Base-by-base conservation (phyloP, 2,888 invertebrate genomes). In the Syrista parreyssii region DNA sequence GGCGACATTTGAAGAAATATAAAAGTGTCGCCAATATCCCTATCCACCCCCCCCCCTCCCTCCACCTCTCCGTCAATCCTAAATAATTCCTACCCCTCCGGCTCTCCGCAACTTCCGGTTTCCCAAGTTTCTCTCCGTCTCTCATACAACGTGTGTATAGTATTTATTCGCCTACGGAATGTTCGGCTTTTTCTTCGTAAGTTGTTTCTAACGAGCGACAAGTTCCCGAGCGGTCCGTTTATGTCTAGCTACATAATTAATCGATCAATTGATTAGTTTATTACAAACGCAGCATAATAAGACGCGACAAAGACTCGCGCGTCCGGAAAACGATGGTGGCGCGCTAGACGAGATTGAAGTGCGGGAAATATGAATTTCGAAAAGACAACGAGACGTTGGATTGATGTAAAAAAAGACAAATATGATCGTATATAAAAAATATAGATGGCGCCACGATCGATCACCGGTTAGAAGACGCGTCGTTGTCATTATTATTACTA, bases 91-190 rank as follows among this genome's bases (percentile, higher is more conserved):
- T 33, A 77, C 77, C 36, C 35, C 72, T 74, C n/a, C 69, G 34
- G 40, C 73, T 75, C 73, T 82, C 78, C 73, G n/a, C 74, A 55
- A 36, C 73, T 77, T 74, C 69, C 23, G 78, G 34, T 77, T 78
- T 80, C 79, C 79, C 35, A 79, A 78, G 36, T 78, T 75, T 76
- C 68, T 76, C 35, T 74, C 76, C 75, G 77, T 68, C 68, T 78
- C 79, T 79, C 33, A 34, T 36, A 73, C 68, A 79, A 73, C 80
- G 76, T 78, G 80, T 89, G 86, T 87, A 90, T 86, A 90, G 86
- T 89, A 90, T 90, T 90, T 90, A 90, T 90, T 89, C 81, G 85
- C 83, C 84, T 85, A 85, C 79, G 82, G 80, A 79, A 73, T 74
- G 84, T 83, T 84, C 82, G 82, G 81, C 82, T 75, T 55, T 78